These are phyloP conservation scores for Coregonus ussuriensis DNA, from an alignment of 2,797 vertebrate genomes.

Conservation along the genomic window DNA sequence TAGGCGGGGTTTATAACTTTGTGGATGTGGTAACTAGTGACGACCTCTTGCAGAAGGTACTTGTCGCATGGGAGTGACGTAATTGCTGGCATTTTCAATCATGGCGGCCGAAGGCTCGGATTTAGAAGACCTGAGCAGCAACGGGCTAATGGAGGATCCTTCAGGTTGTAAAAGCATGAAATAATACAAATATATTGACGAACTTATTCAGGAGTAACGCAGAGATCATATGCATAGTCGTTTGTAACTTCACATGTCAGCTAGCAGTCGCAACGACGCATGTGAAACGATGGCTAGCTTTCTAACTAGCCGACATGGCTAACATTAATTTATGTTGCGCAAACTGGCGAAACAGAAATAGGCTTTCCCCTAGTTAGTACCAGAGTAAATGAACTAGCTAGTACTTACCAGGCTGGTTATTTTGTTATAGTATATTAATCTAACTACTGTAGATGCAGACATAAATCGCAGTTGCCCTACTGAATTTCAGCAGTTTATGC, in stretches of 20 bases:
- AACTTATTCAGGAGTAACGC: not conserved
- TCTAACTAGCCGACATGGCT: conserved; percentile 3
- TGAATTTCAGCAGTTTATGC: too few species aligned
- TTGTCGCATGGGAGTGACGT: conserved; percentile 65
- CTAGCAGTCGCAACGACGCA: not conserved
- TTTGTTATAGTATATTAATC: not conserved
- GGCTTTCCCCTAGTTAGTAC: not conserved
- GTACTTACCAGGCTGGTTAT: not conserved
- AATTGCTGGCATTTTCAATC: conserved; percentile 38
- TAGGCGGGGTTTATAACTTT: too few species aligned
- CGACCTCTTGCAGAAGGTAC: not conserved
- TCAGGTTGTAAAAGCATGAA: conserved; percentile 55
- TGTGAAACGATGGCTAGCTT: not conserved
- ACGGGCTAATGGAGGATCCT: conserved; percentile 63
- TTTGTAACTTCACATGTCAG: not conserved
- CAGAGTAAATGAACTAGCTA: not conserved
- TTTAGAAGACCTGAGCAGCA: conserved; percentile 67
- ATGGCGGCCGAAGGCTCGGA: conserved; percentile 77
- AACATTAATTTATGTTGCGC: not conserved
- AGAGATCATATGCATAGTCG: not conserved
- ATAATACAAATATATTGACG: not conserved
- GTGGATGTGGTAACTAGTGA: too few species aligned
- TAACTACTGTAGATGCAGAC: not conserved
- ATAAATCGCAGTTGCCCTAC: not conserved
- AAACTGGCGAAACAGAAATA: not conserved